Evolutionary conservation across 2,888 invertebrate species (phyloP).

Genomic region (Lasiommata megera): DNA sequence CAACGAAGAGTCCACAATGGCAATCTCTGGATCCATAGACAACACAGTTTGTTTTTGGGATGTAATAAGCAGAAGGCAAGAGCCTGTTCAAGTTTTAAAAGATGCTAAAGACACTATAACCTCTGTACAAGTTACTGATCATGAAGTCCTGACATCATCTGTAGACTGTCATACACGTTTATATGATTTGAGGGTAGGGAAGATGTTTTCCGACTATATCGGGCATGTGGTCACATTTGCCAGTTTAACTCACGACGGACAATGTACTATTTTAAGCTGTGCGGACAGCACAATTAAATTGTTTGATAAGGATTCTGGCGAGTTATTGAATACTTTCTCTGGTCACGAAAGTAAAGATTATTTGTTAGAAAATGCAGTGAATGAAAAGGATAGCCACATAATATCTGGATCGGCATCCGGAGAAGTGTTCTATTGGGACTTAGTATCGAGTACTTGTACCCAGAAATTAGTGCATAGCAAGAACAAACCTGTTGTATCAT

Average conservation of each 20-base stretch:
- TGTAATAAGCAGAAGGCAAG: slow-evolving; percentile 63
- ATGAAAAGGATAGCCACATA: slow-evolving; percentile 91
- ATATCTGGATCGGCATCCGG: slow-evolving; percentile 96
- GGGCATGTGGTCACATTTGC: slow-evolving; percentile 93
- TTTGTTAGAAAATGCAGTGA: slow-evolving; percentile 92
- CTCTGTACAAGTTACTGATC: slow-evolving; percentile 89
- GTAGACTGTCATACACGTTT: slow-evolving; percentile 92
- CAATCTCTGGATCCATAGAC: slow-evolving; percentile 96
- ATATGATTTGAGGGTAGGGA: slow-evolving; percentile 95
- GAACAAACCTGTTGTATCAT: slow-evolving; percentile 87
- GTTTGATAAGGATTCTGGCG: slow-evolving; percentile 88
- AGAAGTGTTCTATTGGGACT: slow-evolving; percentile 92
- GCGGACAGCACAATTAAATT: slow-evolving; percentile 91
- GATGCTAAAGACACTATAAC: slow-evolving; percentile 97
- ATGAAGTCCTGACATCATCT: slow-evolving; percentile 94
- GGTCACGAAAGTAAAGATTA: slow-evolving; percentile 93
- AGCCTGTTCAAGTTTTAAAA: slow-evolving; percentile 83
- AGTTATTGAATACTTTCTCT: slow-evolving; percentile 83
- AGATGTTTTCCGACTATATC: slow-evolving; percentile 90
- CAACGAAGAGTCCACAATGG: slow-evolving; percentile 97
- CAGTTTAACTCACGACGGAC: slow-evolving; percentile 94
- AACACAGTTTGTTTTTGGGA: slow-evolving; percentile 97
- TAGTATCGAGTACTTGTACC: slow-evolving; percentile 84
- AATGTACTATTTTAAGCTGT: slow-evolving; percentile 93
- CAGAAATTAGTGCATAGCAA: slow-evolving; percentile 73